Evolutionary conservation across 2,113 vertebrate species (phyloP).

Genomic region (Eretmochelys imbricata): DNA sequence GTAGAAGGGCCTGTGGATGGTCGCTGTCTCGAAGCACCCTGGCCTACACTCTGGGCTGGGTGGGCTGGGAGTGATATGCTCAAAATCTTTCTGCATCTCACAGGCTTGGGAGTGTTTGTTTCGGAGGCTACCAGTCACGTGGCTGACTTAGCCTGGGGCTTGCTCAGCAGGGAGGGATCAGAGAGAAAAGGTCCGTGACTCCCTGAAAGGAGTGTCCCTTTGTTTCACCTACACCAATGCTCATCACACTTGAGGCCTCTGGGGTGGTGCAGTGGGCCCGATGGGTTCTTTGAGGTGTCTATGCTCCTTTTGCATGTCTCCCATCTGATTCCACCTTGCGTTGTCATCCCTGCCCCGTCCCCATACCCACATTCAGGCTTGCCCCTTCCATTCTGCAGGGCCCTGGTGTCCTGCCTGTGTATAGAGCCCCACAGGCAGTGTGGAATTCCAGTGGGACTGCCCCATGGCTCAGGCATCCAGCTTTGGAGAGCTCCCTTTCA

Average conservation of each 20-base stretch:
- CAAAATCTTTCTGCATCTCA: neutral
- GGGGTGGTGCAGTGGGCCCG: neutral
- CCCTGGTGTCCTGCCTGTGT: neutral
- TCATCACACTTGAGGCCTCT: neutral
- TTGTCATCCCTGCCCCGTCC: neutral
- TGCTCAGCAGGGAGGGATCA: neutral
- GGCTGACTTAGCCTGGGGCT: too few species aligned
- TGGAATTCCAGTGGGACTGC: neutral
- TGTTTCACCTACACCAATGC: neutral
- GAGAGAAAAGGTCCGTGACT: neutral
- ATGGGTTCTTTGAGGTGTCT: neutral
- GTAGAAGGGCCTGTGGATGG: neutral
- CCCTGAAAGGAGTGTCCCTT: neutral
- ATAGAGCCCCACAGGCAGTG: neutral
- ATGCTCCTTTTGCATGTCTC: neutral
- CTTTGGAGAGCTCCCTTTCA: neutral
- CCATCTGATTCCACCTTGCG: neutral
- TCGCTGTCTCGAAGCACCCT: neutral
- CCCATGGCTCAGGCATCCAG: neutral
- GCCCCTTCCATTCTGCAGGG: neutral
- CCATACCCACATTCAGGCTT: neutral
- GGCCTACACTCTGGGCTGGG: neutral
- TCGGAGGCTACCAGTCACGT: neutral
- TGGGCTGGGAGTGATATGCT: neutral
- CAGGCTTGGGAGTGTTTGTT: neutral